These are phyloP conservation scores for Troides oblongomaculatus DNA, from an alignment of 2,888 invertebrate genomes.

Conservation along the genomic window DNA sequence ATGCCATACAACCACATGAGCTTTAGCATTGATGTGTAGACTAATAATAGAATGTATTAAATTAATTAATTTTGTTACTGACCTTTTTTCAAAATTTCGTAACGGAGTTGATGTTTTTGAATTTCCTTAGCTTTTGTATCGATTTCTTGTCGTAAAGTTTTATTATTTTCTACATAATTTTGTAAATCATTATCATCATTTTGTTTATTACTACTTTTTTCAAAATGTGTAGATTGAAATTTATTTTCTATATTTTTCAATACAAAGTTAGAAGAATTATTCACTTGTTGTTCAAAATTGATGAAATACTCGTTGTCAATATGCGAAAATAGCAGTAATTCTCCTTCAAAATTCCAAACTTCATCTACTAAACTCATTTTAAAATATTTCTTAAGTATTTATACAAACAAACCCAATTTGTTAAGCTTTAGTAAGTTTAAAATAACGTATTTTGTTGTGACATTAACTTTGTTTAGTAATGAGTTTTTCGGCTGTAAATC, in stretches of 20 bases:
- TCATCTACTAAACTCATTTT: slow-evolving; percentile 40
- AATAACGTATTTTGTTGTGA: not conserved
- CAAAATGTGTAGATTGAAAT: slow-evolving; percentile 44
- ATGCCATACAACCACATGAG: too few relatives aligned
- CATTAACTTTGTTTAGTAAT: too few relatives aligned
- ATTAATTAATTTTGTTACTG: not conserved
- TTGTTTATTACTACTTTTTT: slow-evolving; percentile 37
- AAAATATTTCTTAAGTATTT: not conserved
- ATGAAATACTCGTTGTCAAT: slow-evolving; percentile 41
- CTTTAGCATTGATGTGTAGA: too few relatives aligned
- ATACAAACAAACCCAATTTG: too few relatives aligned
- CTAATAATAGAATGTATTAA: too few relatives aligned
- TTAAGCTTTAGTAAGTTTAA: not conserved
- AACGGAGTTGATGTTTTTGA: slow-evolving; percentile 50
- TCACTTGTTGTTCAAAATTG: slow-evolving; percentile 46
- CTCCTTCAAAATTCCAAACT: slow-evolving; percentile 47
- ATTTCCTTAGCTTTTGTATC: slow-evolving; percentile 54
- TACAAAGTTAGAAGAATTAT: slow-evolving; percentile 41
- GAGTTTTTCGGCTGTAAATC: too few relatives aligned
- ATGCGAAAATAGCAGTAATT: slow-evolving; percentile 33
- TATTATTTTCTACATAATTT: slow-evolving; percentile 54
- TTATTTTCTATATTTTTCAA: slow-evolving; percentile 46
- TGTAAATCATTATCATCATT: slow-evolving; percentile 57
- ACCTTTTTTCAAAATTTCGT: slow-evolving; percentile 65
- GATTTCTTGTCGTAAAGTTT: slow-evolving; percentile 52